A percentile compares a stretch with the other conserved stretches of the same genome.
Evolutionary conservation across 2,113 vertebrate species (phyloP).

Genomic region (Calyptomena viridis): DNA sequence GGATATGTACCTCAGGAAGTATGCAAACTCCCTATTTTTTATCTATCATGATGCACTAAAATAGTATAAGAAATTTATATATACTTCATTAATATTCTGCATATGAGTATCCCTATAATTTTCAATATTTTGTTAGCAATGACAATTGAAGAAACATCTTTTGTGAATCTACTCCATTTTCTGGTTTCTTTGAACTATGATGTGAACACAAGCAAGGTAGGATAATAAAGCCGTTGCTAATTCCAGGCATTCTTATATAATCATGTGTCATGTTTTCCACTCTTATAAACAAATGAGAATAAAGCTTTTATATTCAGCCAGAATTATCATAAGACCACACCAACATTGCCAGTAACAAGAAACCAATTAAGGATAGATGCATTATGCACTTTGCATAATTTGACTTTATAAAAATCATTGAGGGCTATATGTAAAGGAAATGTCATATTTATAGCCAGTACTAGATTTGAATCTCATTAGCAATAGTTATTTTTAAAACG

Average conservation of each 20-base stretch:
- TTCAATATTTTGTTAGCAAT: background rate
- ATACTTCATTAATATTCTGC: background rate
- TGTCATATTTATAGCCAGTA: background rate
- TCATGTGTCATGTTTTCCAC: background rate
- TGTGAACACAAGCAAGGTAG: background rate
- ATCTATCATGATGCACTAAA: background rate
- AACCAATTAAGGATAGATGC: background rate
- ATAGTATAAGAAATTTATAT: background rate
- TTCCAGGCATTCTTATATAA: background rate
- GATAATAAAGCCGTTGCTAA: background rate
- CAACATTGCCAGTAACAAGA: background rate
- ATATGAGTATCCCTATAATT: background rate
- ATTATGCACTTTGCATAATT: background rate
- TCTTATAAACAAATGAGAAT: background rate
- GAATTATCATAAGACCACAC: background rate
- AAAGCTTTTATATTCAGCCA: background rate
- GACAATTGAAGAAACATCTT: background rate
- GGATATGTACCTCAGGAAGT: background rate
- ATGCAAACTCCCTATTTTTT: background rate
- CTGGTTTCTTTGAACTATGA: background rate
- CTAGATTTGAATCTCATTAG: background rate
- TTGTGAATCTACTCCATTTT: background rate
- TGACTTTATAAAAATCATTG: background rate
- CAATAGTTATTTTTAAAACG: background rate
- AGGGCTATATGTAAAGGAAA: background rate